Base-by-base conservation (phyloP, 1,140 invertebrate genomes). In the Pinna nobilis region DNA sequence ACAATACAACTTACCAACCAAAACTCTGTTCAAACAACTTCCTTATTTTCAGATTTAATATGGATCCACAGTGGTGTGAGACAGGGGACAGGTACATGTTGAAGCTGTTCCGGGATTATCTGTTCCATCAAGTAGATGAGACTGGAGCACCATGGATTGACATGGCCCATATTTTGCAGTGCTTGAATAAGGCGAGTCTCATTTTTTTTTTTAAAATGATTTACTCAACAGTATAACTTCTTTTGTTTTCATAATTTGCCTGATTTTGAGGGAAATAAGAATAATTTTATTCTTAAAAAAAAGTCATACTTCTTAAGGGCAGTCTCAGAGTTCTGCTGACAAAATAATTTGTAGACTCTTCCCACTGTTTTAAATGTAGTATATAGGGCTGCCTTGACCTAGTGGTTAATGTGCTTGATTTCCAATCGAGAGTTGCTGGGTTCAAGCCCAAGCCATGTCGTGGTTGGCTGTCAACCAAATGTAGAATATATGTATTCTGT, bases 1-100 rank as follows among this genome's bases (percentile, higher is more conserved):
- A n/a, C n/a, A n/a, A n/a, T n/a, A n/a, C n/a, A n/a, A n/a, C n/a
- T n/a, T n/a, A n/a, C n/a, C n/a, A n/a, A n/a, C n/a, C n/a, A n/a
- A n/a, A n/a, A n/a, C n/a, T n/a, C n/a, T n/a, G n/a, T n/a, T n/a
- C n/a, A n/a, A n/a, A n/a, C n/a, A n/a, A n/a, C n/a, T n/a, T n/a
- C n/a, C n/a, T n/a, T 30, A n/a, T 5, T 59, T 88, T 70, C 80
- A 96, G 95, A 84, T 92, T 97, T 75, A 96, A 96, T 88, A 90
- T 97, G 92, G 97, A 99, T 89, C 92, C 93, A 9, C 92, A 94
- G 28, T 99, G 98, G 98, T 93, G 96, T 51, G 98, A 99, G 90
- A 99, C 97, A 32, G 97, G 97, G 35, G 97, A 98, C 89, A 92
- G 97, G 55, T 99, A 99, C 89, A 95, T 99, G 94, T 91, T 99